phyloP scores from a whole-genome alignment of 2,113 vertebrate species.

The Pyrgilauda ruficollis region DNA sequence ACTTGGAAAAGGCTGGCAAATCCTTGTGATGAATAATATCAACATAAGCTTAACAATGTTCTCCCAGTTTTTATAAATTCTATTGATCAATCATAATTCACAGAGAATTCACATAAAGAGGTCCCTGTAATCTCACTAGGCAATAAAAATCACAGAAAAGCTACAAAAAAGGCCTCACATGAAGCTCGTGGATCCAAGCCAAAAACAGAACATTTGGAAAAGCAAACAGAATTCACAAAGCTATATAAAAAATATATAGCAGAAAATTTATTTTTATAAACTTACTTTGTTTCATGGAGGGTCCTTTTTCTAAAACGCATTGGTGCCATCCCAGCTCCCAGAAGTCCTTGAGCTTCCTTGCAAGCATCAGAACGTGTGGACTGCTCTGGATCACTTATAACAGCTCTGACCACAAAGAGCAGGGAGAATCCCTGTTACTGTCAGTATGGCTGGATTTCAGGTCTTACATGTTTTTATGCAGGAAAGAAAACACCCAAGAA shows the following conservation, averaged over 20 bases:
- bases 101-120: neutral
- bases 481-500: neutral
- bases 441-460: neutral
- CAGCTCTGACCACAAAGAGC: conserved; percentile 67
- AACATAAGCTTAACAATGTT: neutral
- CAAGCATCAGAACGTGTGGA: conserved; percentile 10
- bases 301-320: conserved; percentile 68
- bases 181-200: neutral
- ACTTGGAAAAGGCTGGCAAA: neutral
- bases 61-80: neutral
- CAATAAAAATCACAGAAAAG: neutral
- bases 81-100: neutral
- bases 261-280: neutral
- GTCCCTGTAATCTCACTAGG: neutral
- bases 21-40: neutral
- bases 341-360: neutral
- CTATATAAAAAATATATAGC: neutral
- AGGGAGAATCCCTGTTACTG: neutral
- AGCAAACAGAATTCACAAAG: neutral
- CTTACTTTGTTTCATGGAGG: conserved; percentile 78
- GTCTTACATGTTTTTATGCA: neutral
- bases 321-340: conserved; percentile 22
- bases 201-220: neutral
- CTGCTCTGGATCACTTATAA: conserved; percentile 84
- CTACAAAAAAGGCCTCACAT: neutral